Evolutionary conservation across 1,140 invertebrate species (phyloP), one percentile per base, ranked within the genome.

Genomic region (Pectinophora gossypiella): DNA sequence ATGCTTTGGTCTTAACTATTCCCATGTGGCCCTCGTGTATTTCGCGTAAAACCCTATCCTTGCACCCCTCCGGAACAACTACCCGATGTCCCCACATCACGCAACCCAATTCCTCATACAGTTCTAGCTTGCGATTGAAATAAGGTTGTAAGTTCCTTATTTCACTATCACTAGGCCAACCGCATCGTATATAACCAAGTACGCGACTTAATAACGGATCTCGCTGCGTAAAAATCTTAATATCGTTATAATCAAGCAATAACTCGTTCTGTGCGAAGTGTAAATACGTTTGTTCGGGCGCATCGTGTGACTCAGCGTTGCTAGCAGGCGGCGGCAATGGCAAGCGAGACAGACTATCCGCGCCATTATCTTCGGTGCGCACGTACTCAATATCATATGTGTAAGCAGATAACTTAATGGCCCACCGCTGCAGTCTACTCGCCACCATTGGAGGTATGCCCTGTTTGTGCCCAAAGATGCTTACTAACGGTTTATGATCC

Each of bases 401-500:
- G 36, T 38, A 38, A 9, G 36, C 36, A 4, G 36, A 38, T 15
- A 38, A 15, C 5, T 7, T 38, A 10, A n/a, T n/a, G n/a, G n/a
- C n/a, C n/a, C n/a, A n/a, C n/a, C n/a, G n/a, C n/a, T n/a, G n/a
- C n/a, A n/a, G 13, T 15, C 36, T 38, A 38, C 36, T 38, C 3
- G 36, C 36, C 4, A n/a, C 13, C 13, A 38, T 38, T 4, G 36
- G 5, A 9, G 36, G 36, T 9, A 38, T 38, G 13, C 36, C 13
- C 5, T 15, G 7, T 7, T 38, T 38, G 4, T 5, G 7, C 4
- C 7, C 13, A 38, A 38, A 38, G 4, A 38, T n/a, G 13, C 7
- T 10, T 15, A 38, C 36, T 38, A 38, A 38, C 13, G 36, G 36
- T 35, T 83, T 79, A 49, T 89, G 84, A n/a, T n/a, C n/a, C n/a